Base-by-base conservation (phyloP, 2,797 vertebrate species). In the Rhadinocentrus ornatus region DNA sequence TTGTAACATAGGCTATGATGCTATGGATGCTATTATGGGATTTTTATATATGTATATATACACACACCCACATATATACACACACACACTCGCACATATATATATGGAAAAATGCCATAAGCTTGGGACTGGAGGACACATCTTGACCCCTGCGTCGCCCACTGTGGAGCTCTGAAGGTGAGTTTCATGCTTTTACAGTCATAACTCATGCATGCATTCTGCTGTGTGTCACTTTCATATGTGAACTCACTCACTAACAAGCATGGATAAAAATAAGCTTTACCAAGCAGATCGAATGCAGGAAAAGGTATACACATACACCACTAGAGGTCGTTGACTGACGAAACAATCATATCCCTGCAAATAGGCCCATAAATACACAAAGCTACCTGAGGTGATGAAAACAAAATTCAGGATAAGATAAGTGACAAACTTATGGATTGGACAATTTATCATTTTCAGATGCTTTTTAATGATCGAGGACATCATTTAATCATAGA, bases 21-120 rank as follows among this genome's bases (percentile, higher is more conserved):
- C 53, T 64, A 52, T 62, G n/a, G n/a, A n/a, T n/a, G n/a, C n/a
- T n/a, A n/a, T n/a, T n/a, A n/a, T n/a, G n/a, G n/a, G n/a, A n/a
- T n/a, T n/a, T n/a, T n/a, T n/a, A n/a, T 31, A 31, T 31, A 31
- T 31, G 29, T 29, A 29, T 29, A 29, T 29, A 29, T 29, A 29
- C 4, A 29, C 29, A 29, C 29, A 29, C n/a, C n/a, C n/a, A n/a
- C n/a, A n/a, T n/a, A n/a, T n/a, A n/a, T n/a, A n/a, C n/a, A n/a
- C n/a, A n/a, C n/a, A n/a, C n/a, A n/a, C n/a, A n/a, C n/a, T n/a
- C n/a, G 18, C 62, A 71, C 58, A 57, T 57, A 87, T 88, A 88
- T 85, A 85, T 84, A 88, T 86, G 86, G 66, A 57, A 48, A 86
- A 41, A 12, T 83, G 44, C 39, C 53, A 62, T 58, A 80, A 78